Evolutionary conservation across 2,888 invertebrate genomes (phyloP).

Genomic region (Hyppa rectilinea): DNA sequence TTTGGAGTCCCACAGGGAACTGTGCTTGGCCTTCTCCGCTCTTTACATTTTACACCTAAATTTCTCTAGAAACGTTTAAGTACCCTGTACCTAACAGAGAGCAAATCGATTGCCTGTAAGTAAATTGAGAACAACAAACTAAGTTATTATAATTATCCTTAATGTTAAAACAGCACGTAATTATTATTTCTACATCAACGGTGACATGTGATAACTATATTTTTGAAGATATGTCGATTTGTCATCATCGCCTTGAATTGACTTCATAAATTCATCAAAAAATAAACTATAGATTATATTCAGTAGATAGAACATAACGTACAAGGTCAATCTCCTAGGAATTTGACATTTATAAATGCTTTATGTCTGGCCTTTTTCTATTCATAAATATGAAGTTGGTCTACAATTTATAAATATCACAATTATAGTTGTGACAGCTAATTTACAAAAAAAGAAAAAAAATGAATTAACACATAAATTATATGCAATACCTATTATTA

Average conservation of each 20-base stretch:
- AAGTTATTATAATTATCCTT: neutral
- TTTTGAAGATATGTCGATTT: too few relatives aligned
- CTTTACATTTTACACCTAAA: neutral
- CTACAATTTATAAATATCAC: neutral
- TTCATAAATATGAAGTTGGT: neutral
- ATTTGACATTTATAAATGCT: neutral
- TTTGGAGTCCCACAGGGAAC: neutral
- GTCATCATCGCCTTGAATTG: too few relatives aligned
- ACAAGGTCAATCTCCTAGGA: neutral
- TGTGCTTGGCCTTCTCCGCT: neutral
- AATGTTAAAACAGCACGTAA: neutral
- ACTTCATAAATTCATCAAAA: too few relatives aligned
- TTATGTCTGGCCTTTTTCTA: neutral
- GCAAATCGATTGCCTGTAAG: neutral
- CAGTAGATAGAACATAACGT: neutral
- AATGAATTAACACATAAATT: too few relatives aligned
- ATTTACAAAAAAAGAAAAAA: neutral
- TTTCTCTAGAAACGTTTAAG: neutral
- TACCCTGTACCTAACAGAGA: neutral
- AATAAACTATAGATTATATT: neutral
- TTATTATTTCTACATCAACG: neutral
- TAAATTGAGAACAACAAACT: neutral
- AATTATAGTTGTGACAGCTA: neutral
- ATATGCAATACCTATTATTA: neutral
- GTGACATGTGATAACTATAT: neutral